These are phyloP conservation scores for Capreolus pygargus DNA, from an alignment of 2,113 vertebrate species.

Conservation along the genomic window DNA sequence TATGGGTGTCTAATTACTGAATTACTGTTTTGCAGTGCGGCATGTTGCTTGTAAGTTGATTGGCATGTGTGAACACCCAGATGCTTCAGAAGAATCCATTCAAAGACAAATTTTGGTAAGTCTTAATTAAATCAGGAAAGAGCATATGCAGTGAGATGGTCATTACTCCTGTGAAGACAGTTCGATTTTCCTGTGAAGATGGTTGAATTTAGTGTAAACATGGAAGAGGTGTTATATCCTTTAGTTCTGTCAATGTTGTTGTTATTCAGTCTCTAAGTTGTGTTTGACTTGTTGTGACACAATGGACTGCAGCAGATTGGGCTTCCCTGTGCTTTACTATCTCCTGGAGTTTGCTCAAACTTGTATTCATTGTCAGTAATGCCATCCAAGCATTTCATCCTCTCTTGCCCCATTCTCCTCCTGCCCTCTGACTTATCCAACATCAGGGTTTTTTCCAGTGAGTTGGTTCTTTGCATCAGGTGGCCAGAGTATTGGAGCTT, in stretches of 20 bases:
- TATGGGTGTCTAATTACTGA: neutral
- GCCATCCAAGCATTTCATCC: neutral
- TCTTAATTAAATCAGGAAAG: conserved; percentile 23
- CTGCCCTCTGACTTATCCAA: neutral
- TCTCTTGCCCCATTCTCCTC: neutral
- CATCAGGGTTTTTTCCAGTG: neutral
- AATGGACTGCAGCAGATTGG: neutral
- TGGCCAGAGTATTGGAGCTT: neutral
- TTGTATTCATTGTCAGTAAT: neutral
- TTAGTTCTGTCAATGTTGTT: neutral
- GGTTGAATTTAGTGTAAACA: conserved; percentile 24
- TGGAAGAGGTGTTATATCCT: neutral
- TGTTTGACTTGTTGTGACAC: neutral
- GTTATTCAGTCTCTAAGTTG: neutral
- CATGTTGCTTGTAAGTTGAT: conserved; percentile 89
- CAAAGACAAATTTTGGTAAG: conserved; percentile 91
- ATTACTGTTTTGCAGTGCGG: conserved; percentile 83
- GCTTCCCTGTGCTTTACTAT: neutral
- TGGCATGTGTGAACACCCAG: conserved; percentile 78
- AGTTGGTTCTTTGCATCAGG: neutral
- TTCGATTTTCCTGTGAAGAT: conserved; percentile 29
- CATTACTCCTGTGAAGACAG: neutral
- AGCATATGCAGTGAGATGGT: conserved; percentile 1
- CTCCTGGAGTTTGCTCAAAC: neutral
- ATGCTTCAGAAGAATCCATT: conserved; percentile 84